Percentiles rank a stretch among this genome's conserved stretches.
Conservation (phyloP, 2,113 vertebrate species). For the Serilophus lunatus region DNA sequence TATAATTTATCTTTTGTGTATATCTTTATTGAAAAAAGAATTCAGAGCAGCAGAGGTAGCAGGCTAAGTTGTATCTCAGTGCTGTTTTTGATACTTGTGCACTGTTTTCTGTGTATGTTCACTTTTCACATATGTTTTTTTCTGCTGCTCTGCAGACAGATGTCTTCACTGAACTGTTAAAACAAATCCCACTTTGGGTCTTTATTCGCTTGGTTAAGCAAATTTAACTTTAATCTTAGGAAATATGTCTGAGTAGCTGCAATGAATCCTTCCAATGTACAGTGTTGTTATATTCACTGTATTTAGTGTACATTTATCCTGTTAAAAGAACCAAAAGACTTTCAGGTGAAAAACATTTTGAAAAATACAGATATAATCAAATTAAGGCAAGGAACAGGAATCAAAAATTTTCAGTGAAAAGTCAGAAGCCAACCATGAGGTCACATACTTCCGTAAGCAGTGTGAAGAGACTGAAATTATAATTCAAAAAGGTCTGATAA, state of each 20-base stretch:
- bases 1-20: not conserved
- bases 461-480: not conserved
- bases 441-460: accelerated
- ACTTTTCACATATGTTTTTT: not conserved
- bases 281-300: not conserved
- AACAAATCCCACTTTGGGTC: not conserved
- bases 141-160: not conserved
- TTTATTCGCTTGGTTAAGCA: not conserved
- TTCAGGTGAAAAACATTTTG: not conserved
- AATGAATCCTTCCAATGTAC: not conserved
- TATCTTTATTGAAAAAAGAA: not conserved
- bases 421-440: accelerated
- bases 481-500: not conserved
- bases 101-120: not conserved
- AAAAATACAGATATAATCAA: not conserved
- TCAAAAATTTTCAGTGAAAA: not conserved
- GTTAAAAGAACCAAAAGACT: not conserved
- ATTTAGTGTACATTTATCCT: not conserved
- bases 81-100: not conserved
- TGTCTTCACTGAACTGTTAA: not conserved
- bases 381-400: not conserved
- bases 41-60: not conserved
- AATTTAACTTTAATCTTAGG: not conserved
- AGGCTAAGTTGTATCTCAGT: not conserved
- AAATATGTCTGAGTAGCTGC: not conserved